Evolutionary conservation across 2,797 vertebrate species (phyloP), one percentile per base, ranked within the genome.

Genomic region (Forpus xanthops): DNA sequence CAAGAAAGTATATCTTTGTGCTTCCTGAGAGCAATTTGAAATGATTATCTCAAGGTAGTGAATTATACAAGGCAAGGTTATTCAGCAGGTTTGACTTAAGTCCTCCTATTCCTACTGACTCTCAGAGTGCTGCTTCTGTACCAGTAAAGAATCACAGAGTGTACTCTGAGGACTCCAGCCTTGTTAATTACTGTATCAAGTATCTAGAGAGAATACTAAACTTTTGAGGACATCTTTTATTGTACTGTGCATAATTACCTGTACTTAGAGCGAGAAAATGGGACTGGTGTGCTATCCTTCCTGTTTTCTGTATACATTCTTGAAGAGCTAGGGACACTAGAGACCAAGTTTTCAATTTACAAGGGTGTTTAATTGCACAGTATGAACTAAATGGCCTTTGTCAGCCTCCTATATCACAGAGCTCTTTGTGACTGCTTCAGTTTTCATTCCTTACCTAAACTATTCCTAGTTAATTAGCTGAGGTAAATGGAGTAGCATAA

Each of bases 391-490:
- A 70, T 47, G 73, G 55, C 71, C 76, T 89, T 92, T 95, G 70
- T 93, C 88, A 90, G 19, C 47, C 74, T 92, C 20, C 0, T 77
- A 17, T 33, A 92, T 91, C 74, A 64, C 74, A 71, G 60, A 79
- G 77, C 77, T 91, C 74, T 82, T 93, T 79, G 56, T 90, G 84
- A 93, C 49, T n/a, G 12, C 13, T 67, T 93, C 31, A 75, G 3
- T 90, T 94, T 86, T 73, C 67, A 64, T 79, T 75, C 73, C 44
- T 61, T 37, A 71, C 92, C 83, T 92, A 56, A 92, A 85, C 86
- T 80, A 66, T 73, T 93, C 80, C 77, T 87, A 35, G 83, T 93
- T 95, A 93, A 93, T 95, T 93, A 92, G 64, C 62, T 79, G 55
- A 91, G 30, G 60, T 93, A 92, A 87, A 45, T 76, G 77, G 74